These are phyloP conservation scores for Gasteruption jaculator DNA, from an alignment of 2,888 invertebrate genomes.

Conservation along the genomic window DNA sequence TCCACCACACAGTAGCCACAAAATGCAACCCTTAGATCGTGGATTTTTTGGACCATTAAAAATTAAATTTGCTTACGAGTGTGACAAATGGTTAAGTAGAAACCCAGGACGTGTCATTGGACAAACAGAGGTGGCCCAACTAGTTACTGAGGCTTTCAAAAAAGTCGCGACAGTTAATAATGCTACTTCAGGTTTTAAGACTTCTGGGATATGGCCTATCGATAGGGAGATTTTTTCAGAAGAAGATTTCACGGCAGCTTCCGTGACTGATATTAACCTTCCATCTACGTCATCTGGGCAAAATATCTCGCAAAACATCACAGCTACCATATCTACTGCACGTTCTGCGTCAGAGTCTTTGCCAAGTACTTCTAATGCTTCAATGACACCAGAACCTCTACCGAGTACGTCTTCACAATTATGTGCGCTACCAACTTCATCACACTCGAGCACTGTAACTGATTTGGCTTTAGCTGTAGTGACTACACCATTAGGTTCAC, in stretches of 20 bases:
- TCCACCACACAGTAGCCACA: slow-evolving; percentile 23
- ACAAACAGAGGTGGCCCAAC: slow-evolving; percentile 20
- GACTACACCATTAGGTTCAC: slow-evolving; percentile 4
- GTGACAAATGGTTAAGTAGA: slow-evolving; percentile 28
- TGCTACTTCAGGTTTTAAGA: slow-evolving; percentile 14
- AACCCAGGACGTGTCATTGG: slow-evolving; percentile 27
- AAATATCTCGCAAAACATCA: no score
- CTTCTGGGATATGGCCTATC: slow-evolving; percentile 21
- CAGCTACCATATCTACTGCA: no score
- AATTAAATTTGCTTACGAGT: slow-evolving; percentile 23
- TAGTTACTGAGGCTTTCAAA: slow-evolving; percentile 1
- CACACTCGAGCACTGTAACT: not conserved
- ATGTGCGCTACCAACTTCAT: slow-evolving; percentile 1
- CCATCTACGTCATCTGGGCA: slow-evolving; percentile 3
- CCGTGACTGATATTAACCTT: slow-evolving; percentile 18
- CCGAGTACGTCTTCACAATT: slow-evolving; percentile 6
- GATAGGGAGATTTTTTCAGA: slow-evolving; percentile 24
- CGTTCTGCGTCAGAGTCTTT: slow-evolving; percentile 6
- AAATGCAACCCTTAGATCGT: slow-evolving; percentile 21
- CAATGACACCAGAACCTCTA: slow-evolving; percentile 3
- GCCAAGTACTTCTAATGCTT: slow-evolving; percentile 3
- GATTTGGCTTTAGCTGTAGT: slow-evolving; percentile 6
- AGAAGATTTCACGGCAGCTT: slow-evolving; percentile 21
- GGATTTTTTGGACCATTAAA: slow-evolving; percentile 19
- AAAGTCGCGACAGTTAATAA: not conserved